Base-by-base conservation (phyloP, 2,113 vertebrate genomes). In the Aegypius monachus region DNA sequence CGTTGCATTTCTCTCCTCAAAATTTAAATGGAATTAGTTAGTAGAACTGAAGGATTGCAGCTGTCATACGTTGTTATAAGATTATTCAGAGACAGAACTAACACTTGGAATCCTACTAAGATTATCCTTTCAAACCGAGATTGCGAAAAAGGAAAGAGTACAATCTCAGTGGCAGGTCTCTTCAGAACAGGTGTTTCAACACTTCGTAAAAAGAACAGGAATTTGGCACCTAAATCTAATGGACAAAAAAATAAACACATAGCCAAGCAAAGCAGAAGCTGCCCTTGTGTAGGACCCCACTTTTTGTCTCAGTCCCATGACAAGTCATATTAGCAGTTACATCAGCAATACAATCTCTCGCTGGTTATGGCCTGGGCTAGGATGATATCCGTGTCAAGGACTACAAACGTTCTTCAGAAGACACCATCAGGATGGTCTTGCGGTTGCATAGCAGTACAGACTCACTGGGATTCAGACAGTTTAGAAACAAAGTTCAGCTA, bases 371-470 rank as follows among this genome's bases (percentile, higher is more conserved):
- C 40, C 86, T 88, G 42, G 71, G 26, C n/a, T 81, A 21, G 31
- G n/a, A 40, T 36, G 34, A 61, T 31, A 6, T 16, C 40, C 42
- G 13, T 55, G 40, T 38, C 13, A 58, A 81, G 40, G 31, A 42
- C 63, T 32, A 19, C 21, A 32, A 17, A 67, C 1, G 0, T 65
- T 59, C 47, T 84, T 81, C 53, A 61, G 27, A 75, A 81, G 52
- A 59, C 25, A 65, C 23, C 38, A 38, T 50, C 27, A 68, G 27
- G 5, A 42, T 91, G 45, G 50, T 31, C 59, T 88, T 74, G 21
- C 16, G 11, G 36, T 82, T 0, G 0, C n/a, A 18, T 4, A 86
- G 10, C 23, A 34, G 17, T 9, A 15, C 27, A 42, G 53, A 45
- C 29, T 88, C 43, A 40, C 13, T 42, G 48, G 17, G 42, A 63